These are phyloP conservation scores for Caenorhabditis afra DNA, from an alignment of 2,888 invertebrate species.

Conservation along the genomic window DNA sequence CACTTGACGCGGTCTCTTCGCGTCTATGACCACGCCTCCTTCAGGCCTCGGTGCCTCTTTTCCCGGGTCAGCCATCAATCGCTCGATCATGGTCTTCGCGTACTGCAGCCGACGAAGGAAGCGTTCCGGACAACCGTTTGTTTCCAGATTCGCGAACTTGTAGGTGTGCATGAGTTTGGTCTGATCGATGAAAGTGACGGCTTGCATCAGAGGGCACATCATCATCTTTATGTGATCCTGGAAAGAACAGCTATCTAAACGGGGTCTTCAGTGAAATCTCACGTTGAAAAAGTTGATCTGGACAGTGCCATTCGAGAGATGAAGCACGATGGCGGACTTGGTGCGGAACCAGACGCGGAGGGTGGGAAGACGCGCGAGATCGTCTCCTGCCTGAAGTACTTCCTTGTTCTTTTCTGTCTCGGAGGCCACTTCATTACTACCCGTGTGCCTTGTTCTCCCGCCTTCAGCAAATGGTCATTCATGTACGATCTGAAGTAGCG, in stretches of 20 bases:
- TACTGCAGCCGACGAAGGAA: conserved; percentile 28
- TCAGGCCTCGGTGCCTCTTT: conserved; percentile 7
- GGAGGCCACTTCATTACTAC: background rate
- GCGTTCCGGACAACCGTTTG: conserved; percentile 69
- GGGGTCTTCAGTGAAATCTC: background rate
- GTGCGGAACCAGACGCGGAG: conserved; percentile 97
- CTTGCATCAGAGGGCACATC: conserved; percentile 96
- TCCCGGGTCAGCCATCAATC: conserved; percentile 19
- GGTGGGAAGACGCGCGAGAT: conserved; percentile 93
- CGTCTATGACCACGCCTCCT: background rate
- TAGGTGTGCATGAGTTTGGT: conserved; percentile 94
- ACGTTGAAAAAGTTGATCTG: conserved; percentile 80
- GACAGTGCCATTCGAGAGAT: conserved; percentile 94
- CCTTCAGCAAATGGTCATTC: conserved; percentile 90
- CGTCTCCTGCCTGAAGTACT: conserved; percentile 86
- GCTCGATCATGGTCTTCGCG: conserved; percentile 36
- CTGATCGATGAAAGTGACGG: conserved; percentile 95
- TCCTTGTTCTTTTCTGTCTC: background rate
- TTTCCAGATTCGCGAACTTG: conserved; percentile 80
- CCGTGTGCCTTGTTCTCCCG: conserved; percentile 83
- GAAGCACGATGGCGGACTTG: conserved; percentile 94
- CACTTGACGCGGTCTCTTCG: conserved; percentile 1
- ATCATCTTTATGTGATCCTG: conserved; percentile 97
- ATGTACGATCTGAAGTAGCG: conserved; percentile 98
- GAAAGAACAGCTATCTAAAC: background rate